These are phyloP conservation scores for Vidua chalybeata DNA, from an alignment of 2,113 vertebrate genomes.

Conservation along the genomic window DNA sequence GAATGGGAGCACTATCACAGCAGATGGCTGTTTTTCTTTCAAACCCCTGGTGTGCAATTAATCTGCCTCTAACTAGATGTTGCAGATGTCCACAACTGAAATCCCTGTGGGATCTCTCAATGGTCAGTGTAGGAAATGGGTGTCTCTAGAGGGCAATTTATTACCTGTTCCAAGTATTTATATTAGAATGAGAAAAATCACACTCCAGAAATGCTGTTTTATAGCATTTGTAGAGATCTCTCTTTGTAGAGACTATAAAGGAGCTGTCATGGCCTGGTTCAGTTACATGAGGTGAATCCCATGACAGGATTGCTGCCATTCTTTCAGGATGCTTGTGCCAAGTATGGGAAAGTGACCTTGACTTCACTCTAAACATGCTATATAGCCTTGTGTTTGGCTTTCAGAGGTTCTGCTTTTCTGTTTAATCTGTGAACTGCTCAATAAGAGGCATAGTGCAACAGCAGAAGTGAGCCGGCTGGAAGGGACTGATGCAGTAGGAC, in stretches of 20 bases:
- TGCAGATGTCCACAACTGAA: neutral
- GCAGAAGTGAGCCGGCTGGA: neutral
- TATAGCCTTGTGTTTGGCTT: neutral
- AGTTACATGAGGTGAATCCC: neutral
- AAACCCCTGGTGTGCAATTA: neutral
- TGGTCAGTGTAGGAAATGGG: neutral
- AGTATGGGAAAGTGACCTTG: neutral
- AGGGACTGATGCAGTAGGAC: neutral
- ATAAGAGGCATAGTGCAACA: neutral
- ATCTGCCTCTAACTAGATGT: neutral
- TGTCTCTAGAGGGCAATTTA: neutral
- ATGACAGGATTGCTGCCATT: neutral
- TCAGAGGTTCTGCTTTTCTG: neutral
- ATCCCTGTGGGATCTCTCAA: neutral
- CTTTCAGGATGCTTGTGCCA: neutral
- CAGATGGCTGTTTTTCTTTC: neutral
- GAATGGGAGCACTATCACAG: neutral
- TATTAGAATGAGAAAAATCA: neutral
- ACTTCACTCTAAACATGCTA: neutral
- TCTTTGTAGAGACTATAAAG: neutral
- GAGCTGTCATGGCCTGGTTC: neutral
- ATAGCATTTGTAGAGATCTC: neutral
- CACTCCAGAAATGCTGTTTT: neutral
- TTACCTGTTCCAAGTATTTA: neutral
- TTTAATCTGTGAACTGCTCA: neutral